These are phyloP conservation scores for Solea solea DNA, from an alignment of 2,113 vertebrate genomes.

Conservation along the genomic window DNA sequence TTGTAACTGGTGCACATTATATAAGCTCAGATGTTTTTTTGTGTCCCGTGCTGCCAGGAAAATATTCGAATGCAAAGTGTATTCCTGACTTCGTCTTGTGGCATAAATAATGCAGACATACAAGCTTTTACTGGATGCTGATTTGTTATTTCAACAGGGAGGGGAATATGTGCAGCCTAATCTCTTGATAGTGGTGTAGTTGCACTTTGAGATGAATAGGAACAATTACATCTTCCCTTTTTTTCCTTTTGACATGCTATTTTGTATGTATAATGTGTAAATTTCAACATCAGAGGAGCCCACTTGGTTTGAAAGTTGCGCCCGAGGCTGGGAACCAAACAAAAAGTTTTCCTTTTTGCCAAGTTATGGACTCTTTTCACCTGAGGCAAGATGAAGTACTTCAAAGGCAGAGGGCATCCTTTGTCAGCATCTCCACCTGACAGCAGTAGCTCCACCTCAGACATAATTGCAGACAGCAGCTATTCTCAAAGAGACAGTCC, in stretches of 20 bases:
- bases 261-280: constrained; percentile 65
- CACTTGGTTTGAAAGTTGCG: constrained; percentile 56
- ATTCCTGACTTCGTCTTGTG: constrained; percentile 42
- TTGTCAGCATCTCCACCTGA: constrained; percentile 69
- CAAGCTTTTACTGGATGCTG: constrained; percentile 69
- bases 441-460: constrained; percentile 51
- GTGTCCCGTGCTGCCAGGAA: constrained; percentile 14
- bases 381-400: constrained; percentile 71
- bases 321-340: constrained; percentile 66
- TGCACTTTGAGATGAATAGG: constrained; percentile 47
- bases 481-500: constrained; percentile 44
- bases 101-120: constrained; percentile 76
- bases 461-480: constrained; percentile 56
- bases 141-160: constrained; percentile 67
- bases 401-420: constrained; percentile 73
- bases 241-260: constrained; percentile 24
- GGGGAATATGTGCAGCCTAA: constrained; percentile 55
- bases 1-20: background rate
- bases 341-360: constrained; percentile 72
- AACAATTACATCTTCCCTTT: constrained; percentile 29
- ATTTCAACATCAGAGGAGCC: constrained; percentile 58
- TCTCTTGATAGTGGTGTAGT: constrained; percentile 32
- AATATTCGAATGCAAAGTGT: constrained; percentile 40
- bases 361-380: constrained; percentile 68
- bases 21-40: background rate